Percentiles rank a stretch among this genome's conserved stretches.
These are phyloP conservation scores for Cephus sareptanus DNA, from an alignment of 2,888 invertebrate species.

Conservation along the genomic window DNA sequence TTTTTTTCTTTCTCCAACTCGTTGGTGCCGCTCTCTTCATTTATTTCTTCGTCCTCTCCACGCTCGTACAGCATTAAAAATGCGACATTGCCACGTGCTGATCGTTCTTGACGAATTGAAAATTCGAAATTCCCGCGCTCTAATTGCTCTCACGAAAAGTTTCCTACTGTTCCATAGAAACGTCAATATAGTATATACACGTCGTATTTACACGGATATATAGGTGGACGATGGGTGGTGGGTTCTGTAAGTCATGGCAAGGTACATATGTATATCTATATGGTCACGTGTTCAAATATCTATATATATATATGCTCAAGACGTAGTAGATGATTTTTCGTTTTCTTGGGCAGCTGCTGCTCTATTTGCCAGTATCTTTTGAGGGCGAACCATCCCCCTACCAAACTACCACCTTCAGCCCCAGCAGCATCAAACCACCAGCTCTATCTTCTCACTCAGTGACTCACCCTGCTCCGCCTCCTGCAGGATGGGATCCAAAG, in stretches of 20 bases:
- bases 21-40: too few relatives aligned
- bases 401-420: neutral
- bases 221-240: too few relatives aligned
- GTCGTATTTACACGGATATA: too few relatives aligned
- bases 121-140: neutral
- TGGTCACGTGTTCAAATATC: neutral
- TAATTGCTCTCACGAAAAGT: neutral
- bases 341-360: neutral
- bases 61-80: neutral
- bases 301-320: neutral
- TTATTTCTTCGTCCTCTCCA: neutral
- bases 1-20: neutral
- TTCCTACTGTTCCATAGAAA: neutral
- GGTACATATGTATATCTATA: too few relatives aligned
- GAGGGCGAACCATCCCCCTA: neutral
- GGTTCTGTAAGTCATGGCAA: too few relatives aligned
- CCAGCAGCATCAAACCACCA: neutral
- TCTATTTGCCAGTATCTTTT: neutral
- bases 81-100: neutral
- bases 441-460: neutral
- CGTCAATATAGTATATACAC: too few relatives aligned
- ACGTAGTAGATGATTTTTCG: neutral
- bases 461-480: neutral
- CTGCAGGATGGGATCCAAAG: neutral
- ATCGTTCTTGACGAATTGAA: neutral